phyloP scores from a whole-genome alignment of 2,888 invertebrate species.

The Chrysolina haemoptera region DNA sequence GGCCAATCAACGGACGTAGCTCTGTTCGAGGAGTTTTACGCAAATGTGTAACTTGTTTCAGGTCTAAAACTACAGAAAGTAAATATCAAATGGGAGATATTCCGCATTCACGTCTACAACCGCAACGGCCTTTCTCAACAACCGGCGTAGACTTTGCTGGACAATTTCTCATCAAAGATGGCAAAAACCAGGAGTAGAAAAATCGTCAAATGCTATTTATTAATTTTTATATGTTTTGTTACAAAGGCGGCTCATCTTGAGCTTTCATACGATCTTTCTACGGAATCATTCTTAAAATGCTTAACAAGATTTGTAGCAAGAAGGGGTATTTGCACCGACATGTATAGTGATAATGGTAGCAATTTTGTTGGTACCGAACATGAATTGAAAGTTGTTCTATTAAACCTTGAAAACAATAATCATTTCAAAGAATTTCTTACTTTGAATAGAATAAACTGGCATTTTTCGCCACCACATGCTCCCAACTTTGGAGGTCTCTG shows the following conservation, averaged over 20 bases:
- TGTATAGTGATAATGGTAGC: too few relatives aligned
- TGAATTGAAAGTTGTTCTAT: too few relatives aligned
- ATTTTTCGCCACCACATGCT: background rate
- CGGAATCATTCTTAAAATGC: background rate
- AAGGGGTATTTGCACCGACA: background rate
- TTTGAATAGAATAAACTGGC: background rate
- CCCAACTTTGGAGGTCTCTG: background rate
- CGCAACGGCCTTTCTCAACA: too few relatives aligned
- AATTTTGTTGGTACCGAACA: too few relatives aligned
- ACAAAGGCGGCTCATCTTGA: background rate
- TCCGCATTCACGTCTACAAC: too few relatives aligned
- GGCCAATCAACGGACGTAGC: background rate
- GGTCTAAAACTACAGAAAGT: background rate
- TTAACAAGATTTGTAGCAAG: background rate
- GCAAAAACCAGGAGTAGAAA: background rate
- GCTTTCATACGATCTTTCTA: constrained; percentile 3
- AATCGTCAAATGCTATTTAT: background rate
- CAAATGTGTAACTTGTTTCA: background rate
- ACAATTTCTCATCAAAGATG: too few relatives aligned
- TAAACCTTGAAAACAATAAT: background rate
- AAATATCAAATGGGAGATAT: background rate
- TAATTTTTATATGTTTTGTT: background rate
- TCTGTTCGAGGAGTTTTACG: background rate
- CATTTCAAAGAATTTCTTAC: background rate
- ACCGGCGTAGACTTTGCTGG: too few relatives aligned